A percentile compares a stretch with the other conserved stretches of the same genome.
Evolutionary conservation across 2,888 invertebrate species (phyloP).

Genomic region (Hermaeophaga mercurialis): DNA sequence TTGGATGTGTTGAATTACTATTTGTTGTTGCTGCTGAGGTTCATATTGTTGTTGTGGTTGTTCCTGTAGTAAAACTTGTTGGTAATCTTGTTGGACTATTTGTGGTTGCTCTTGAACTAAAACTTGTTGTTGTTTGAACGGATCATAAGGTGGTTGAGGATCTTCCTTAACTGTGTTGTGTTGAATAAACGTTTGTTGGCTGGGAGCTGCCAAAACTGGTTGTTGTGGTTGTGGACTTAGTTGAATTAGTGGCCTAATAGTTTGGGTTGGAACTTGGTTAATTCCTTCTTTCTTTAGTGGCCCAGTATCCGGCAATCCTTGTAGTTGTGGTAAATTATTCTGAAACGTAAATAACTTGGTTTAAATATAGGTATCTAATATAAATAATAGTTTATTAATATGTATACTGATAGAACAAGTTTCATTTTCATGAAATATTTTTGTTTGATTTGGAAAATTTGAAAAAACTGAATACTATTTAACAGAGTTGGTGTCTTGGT

Average conservation of each 20-base stretch:
- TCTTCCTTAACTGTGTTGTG: neutral
- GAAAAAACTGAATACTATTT: too few relatives aligned
- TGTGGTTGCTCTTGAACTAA: constrained; percentile 19
- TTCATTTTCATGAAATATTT: too few relatives aligned
- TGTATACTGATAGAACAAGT: too few relatives aligned
- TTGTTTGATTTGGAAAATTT: too few relatives aligned
- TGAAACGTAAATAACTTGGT: constrained; percentile 24
- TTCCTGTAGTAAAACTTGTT: constrained; percentile 12
- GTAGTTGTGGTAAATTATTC: constrained; percentile 35
- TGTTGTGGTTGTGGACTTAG: neutral
- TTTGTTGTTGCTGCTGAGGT: constrained; percentile 18
- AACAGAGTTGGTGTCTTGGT: too few relatives aligned
- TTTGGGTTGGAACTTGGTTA: neutral
- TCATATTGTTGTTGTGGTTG: constrained; percentile 21
- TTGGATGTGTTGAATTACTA: constrained; percentile 14
- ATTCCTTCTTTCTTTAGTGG: constrained; percentile 25
- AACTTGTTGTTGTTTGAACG: constrained; percentile 3
- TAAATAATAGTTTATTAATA: too few relatives aligned
- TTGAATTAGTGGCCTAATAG: neutral
- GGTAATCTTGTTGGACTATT: constrained; percentile 16
- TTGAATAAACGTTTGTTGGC: constrained; percentile 2
- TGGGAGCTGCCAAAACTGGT: neutral
- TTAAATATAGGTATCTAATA: too few relatives aligned
- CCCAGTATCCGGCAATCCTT: constrained; percentile 32
- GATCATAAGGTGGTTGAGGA: constrained; percentile 10